A percentile compares a stretch with the other conserved stretches of the same genome.
Conservation (phyloP, 30 jellyfish, hydroid and myxozoan genomes). For the Aurelia aurita region DNA sequence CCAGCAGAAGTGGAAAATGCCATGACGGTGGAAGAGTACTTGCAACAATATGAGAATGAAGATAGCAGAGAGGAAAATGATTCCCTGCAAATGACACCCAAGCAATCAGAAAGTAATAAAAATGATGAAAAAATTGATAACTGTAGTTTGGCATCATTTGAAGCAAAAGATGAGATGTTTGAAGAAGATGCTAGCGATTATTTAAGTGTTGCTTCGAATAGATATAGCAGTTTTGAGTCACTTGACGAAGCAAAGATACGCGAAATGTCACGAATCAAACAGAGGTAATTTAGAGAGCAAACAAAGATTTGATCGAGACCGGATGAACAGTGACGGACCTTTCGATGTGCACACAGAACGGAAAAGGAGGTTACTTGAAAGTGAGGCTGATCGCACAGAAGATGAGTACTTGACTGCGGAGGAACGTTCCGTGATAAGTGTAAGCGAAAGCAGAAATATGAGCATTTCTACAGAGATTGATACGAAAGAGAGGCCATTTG, state of each 20-base stretch:
- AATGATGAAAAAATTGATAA: too few relatives aligned
- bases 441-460: background rate
- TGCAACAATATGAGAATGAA: background rate
- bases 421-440: constrained; percentile 28
- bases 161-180: background rate
- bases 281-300: too few relatives aligned
- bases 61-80: background rate
- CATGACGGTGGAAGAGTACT: background rate
- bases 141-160: too few relatives aligned
- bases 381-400: constrained; percentile 61
- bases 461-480: too few relatives aligned
- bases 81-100: background rate
- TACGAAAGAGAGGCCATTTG: background rate
- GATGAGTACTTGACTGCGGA: constrained; percentile 61
- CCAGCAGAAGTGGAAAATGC: background rate
- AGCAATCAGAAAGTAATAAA: background rate
- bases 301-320: background rate
- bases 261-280: too few relatives aligned
- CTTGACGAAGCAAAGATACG: constrained; percentile 17
- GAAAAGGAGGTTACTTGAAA: constrained; percentile 8
- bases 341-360: background rate
- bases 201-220: constrained; percentile 36
- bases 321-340: too few relatives aligned
- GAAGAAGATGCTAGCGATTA: constrained; percentile 60
- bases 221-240: constrained; percentile 28